Evolutionary conservation across 2,888 invertebrate genomes (phyloP).

Genomic region (Caenorhabditis angaria): DNA sequence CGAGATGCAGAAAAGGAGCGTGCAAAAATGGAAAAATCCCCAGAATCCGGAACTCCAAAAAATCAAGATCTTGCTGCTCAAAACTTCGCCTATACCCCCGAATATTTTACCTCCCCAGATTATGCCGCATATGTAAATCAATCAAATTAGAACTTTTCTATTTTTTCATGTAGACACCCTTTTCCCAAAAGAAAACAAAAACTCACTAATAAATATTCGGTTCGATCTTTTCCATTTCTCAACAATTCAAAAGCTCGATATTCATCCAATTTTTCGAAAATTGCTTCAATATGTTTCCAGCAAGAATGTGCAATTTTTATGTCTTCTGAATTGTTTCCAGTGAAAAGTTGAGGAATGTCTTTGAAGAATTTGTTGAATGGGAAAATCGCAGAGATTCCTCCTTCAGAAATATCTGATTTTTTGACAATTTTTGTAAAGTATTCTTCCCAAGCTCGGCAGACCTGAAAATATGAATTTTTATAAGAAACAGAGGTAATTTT

Average conservation of each 20-base stretch:
- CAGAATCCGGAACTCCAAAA: background rate
- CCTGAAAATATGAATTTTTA: constrained; percentile 31
- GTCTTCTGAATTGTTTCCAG: constrained; percentile 72
- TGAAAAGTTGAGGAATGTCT: constrained; percentile 91
- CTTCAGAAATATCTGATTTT: constrained; percentile 42
- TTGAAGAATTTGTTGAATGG: constrained; percentile 93
- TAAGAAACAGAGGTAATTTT: background rate
- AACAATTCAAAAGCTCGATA: constrained; percentile 96
- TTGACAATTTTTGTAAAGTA: constrained; percentile 78
- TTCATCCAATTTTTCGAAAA: constrained; percentile 95
- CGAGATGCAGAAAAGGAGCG: background rate
- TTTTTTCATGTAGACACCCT: background rate
- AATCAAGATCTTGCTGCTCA: background rate
- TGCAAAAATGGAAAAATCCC: background rate
- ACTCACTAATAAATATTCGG: constrained; percentile 90
- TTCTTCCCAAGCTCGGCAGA: constrained; percentile 81
- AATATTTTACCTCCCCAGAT: background rate
- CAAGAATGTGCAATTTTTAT: constrained; percentile 82
- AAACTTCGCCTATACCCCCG: background rate
- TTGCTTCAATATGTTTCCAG: constrained; percentile 89
- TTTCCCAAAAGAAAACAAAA: background rate
- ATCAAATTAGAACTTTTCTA: background rate
- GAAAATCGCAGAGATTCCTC: constrained; percentile 82
- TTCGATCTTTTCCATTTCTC: constrained; percentile 91
- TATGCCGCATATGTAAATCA: background rate